Evolutionary conservation across 2,888 invertebrate species (phyloP), one percentile per base, ranked within the genome.

Genomic region (Trissonchulus sp.): DNA sequence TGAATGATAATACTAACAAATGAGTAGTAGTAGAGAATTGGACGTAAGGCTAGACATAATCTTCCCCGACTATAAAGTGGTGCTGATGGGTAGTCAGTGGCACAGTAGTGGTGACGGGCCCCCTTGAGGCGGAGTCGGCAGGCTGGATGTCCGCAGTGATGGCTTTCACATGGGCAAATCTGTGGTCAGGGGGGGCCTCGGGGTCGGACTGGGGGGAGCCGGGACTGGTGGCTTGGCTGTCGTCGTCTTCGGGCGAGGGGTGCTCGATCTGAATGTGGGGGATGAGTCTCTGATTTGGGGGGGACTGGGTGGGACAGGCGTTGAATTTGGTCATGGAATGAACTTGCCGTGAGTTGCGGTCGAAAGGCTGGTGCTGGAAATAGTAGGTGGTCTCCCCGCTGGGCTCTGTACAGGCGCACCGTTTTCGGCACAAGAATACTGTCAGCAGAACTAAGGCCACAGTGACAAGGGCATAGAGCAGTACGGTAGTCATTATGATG

Each of bases 181-280:
- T 8, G 23, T 48, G 48, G 8, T 48, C 48, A 15, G 23, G 48
- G 8, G 8, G 8, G 8, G 48, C 8, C 48, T 48, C 48, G 8
- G 23, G 48, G 8, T 48, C 48, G 8, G 48, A 48, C 8, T 8
- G 48, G 8, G 48, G 48, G 23, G 48, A 48, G 8, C 48, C 48
- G 8, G 48, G 48, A 8, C 8, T 48, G 48, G 48, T 48, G 48
- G 8, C 23, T 8, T 15, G 48, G 23, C 48, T 48, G 48, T 48
- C 48, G 8, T 48, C 48, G 8, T 48, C 48, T 8, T 48, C 48
- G 8, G 48, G 48, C 8, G 48, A 48, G 8, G 48, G 48, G 8
- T 48, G 48, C 48, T 48, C 48, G 48, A 48, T 48, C 48, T 48
- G 48, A 23, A 48, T 48, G 48, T 48, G 48, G 48, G 48, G 48